These are phyloP conservation scores for Athetis lepigone DNA, from an alignment of 2,888 invertebrate genomes.

Conservation along the genomic window DNA sequence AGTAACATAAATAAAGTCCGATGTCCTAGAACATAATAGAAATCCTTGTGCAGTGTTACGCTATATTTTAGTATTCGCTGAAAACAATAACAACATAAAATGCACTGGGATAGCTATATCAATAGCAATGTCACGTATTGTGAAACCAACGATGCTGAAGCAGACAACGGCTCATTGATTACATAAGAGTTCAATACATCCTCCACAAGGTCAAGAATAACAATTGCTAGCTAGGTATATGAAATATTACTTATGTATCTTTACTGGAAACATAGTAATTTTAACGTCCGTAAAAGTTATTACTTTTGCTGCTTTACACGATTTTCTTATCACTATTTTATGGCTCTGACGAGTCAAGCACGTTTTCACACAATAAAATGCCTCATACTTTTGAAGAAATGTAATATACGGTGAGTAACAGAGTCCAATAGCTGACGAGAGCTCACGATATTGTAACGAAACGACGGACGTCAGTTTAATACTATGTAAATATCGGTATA, in stretches of 20 bases:
- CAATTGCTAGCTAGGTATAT: slow-evolving; percentile 23
- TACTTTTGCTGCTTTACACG: slow-evolving; percentile 27
- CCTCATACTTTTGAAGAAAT: slow-evolving; percentile 27
- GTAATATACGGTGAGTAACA: slow-evolving; percentile 32
- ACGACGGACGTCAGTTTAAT: slow-evolving; percentile 41
- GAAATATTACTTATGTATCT: slow-evolving; percentile 8
- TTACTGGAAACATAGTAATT: slow-evolving; percentile 20
- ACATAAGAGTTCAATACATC: slow-evolving; percentile 43
- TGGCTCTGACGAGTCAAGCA: slow-evolving; percentile 35
- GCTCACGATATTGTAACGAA: slow-evolving; percentile 29
- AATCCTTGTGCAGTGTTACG: neutral
- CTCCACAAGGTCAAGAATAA: slow-evolving; percentile 32
- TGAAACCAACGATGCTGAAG: slow-evolving; percentile 36
- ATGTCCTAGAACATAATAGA: neutral
- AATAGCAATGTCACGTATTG: slow-evolving; percentile 26
- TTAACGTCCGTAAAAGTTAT: slow-evolving; percentile 36
- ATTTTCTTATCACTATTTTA: slow-evolving; percentile 54
- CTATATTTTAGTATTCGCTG: neutral
- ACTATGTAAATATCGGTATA: slow-evolving; percentile 56
- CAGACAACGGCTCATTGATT: slow-evolving; percentile 39
- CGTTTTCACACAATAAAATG: slow-evolving; percentile 44
- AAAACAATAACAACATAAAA: slow-evolving; percentile 28
- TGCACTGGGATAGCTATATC: slow-evolving; percentile 2
- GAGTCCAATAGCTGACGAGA: slow-evolving; percentile 24
- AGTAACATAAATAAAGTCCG: neutral